Conservation (phyloP, 2,888 invertebrate genomes). For the Clanis bilineata region DNA sequence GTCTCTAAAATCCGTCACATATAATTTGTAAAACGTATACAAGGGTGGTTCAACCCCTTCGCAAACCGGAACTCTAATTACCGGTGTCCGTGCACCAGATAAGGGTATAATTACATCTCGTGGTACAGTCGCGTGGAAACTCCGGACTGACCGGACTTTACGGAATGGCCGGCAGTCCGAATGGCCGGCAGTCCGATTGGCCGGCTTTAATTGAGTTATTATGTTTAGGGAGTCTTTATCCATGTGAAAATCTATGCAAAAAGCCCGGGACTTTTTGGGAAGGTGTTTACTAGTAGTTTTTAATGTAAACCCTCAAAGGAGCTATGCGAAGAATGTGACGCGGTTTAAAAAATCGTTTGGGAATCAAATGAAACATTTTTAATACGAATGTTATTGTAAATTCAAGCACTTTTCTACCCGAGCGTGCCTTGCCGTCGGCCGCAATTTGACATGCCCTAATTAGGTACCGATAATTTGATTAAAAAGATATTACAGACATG, state of each 20-base stretch:
- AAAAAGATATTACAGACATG: not conserved
- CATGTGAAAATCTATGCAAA: not conserved
- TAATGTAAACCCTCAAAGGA: not conserved
- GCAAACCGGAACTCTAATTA: slow-evolving; percentile 26
- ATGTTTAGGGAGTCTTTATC: slow-evolving; percentile 15
- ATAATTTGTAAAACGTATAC: not conserved
- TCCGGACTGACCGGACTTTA: not conserved
- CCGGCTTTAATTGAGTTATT: slow-evolving; percentile 28
- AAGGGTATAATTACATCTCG: slow-evolving; percentile 36
- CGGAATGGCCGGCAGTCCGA: not conserved
- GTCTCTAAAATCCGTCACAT: not conserved
- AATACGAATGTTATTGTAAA: not conserved
- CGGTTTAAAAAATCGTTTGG: not conserved
- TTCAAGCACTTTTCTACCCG: not conserved
- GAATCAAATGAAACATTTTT: not conserved
- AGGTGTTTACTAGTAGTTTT: not conserved
- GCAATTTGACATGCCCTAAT: slow-evolving; percentile 6
- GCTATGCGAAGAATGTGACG: not conserved
- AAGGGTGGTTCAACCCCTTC: not conserved
- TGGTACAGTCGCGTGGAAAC: slow-evolving; percentile 22
- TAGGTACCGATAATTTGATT: slow-evolving; percentile 6
- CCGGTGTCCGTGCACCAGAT: slow-evolving; percentile 27
- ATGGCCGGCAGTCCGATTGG: not conserved
- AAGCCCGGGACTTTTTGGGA: not conserved
- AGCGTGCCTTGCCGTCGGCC: not conserved